Conservation (phyloP, 2,113 vertebrate species). For the Ellobius talpinus region DNA sequence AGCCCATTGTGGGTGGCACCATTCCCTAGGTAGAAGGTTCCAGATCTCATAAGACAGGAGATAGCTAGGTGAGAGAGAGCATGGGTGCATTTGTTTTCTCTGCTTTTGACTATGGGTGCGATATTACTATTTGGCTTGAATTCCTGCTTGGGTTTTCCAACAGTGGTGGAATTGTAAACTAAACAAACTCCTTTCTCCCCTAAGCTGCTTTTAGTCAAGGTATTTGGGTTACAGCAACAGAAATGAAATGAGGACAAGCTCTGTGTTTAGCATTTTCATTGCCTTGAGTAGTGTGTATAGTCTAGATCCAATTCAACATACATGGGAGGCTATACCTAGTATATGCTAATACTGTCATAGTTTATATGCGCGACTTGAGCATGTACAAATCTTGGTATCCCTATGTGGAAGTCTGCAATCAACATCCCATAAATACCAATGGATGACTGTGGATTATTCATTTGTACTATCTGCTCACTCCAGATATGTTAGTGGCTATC, state of each 20-base stretch:
- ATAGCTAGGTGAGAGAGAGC: background rate
- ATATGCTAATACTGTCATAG: background rate
- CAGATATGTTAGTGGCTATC: slow-evolving; percentile 52
- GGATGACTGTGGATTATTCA: background rate
- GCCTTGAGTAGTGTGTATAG: background rate
- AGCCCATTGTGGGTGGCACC: background rate
- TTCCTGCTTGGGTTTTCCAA: background rate
- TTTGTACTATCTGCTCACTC: slow-evolving; percentile 34
- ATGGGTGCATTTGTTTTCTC: background rate
- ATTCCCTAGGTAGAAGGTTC: background rate
- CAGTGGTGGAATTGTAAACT: background rate
- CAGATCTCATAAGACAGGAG: background rate
- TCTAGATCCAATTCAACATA: background rate
- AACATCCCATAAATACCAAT: background rate
- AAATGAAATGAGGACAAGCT: background rate
- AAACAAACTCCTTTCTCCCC: background rate
- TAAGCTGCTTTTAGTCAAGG: background rate
- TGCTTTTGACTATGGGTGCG: background rate
- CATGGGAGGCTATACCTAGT: background rate
- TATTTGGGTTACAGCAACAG: background rate
- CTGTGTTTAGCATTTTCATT: background rate
- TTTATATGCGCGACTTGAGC: background rate
- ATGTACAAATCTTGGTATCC: background rate
- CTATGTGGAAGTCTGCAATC: background rate
- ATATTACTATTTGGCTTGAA: background rate